A percentile compares a stretch with the other conserved stretches of the same genome.
phyloP scores from a whole-genome alignment of 2,797 vertebrate genomes.

The Peromyscus melanophrys region DNA sequence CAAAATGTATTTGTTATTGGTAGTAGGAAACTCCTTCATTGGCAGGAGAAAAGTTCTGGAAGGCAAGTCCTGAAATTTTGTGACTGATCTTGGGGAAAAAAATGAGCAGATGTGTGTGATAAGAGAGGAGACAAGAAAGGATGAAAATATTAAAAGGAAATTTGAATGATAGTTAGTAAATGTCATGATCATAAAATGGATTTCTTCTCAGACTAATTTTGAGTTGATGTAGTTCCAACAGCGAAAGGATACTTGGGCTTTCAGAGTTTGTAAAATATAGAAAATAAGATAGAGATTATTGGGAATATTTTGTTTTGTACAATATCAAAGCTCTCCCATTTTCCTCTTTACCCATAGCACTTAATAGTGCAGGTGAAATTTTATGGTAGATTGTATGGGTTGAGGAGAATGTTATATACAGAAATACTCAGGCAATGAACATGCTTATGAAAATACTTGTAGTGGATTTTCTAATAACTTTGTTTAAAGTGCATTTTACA shows the following conservation, averaged over 20 bases:
- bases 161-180: neutral
- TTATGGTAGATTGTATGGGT: neutral
- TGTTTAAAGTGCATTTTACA: neutral
- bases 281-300: neutral
- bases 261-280: neutral
- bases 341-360: constrained; percentile 3
- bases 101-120: neutral
- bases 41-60: neutral
- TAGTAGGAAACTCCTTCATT: neutral
- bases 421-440: constrained; percentile 19
- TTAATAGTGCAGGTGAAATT: neutral
- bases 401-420: neutral
- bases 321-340: neutral
- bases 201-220: neutral
- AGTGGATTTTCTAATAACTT: constrained; percentile 63
- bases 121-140: neutral
- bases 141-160: constrained; percentile 39
- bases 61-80: neutral
- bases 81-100: neutral
- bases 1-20: neutral
- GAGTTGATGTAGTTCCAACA: neutral
- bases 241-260: neutral
- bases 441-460: constrained; percentile 12
- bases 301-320: neutral
- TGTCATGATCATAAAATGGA: constrained; percentile 11